Evolutionary conservation across 2,888 invertebrate species (phyloP), one percentile per base, ranked within the genome.

Genomic region (Antheraea yamamai): DNA sequence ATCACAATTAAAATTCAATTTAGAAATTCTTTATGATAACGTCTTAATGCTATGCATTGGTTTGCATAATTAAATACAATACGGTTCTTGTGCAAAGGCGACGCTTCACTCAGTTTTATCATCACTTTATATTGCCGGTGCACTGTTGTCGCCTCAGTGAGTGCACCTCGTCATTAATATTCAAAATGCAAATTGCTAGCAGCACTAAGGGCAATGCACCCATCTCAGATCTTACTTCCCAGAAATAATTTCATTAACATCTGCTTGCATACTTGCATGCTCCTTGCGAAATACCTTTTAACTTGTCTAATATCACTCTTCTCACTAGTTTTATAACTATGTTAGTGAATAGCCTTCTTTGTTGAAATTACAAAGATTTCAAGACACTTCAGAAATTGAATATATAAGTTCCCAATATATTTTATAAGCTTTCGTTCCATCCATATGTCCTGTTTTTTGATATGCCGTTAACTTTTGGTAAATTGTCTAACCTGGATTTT

Each of bases 171-270:
- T 90, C 92, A 92, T 93, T 93, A 93, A 89, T 90, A 93, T 93
- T 92, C 94, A 93, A 90, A 92, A 94, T 94, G 94, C 90, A 93
- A 93, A 94, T 94, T 91, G 88, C 88, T 85, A 82, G 83, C 82
- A 87, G 88, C 91, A 88, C 88, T 90, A 85, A 86, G 93, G 89
- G 88, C 93, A 87, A 85, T 89, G 92, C 92, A 89, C 93, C 88
- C 92, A 88, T 88, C 91, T 88, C 91, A 88, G 89, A 91, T 91
- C 91, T 91, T 89, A 90, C 91, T 92, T 93, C 92, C 87, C 89
- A 92, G 92, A 92, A 93, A 93, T 93, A 92, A 93, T 93, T 93
- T 92, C 91, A 92, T 93, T 92, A 92, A 91, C 91, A 91, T 92
- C 91, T 89, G 89, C 91, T 91, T 91, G 89, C 91, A 91, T 91